Evolutionary conservation across 2,113 vertebrate genomes (phyloP).

Genomic region (Narcine bancroftii): DNA sequence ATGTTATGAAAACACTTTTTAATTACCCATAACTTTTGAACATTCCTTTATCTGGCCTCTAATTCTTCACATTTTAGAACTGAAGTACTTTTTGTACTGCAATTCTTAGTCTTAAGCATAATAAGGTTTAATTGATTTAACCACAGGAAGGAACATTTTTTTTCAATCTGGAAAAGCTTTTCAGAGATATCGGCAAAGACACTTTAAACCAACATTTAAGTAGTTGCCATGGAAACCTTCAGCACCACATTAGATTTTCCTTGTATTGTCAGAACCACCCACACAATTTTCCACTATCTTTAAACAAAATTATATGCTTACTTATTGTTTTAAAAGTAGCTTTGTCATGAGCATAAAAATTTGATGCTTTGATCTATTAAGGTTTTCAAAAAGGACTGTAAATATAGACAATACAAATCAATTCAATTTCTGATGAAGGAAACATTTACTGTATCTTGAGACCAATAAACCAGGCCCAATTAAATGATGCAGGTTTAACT

Average conservation of each 20-base stretch:
- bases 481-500: background rate
- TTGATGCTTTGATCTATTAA: background rate
- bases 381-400: background rate
- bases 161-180: background rate
- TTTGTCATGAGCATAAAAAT: background rate
- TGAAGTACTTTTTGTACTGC: background rate
- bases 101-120: background rate
- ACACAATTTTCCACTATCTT: slow-evolving; percentile 11
- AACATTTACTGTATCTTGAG: background rate
- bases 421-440: background rate
- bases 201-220: background rate
- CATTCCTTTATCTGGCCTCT: background rate
- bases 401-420: background rate
- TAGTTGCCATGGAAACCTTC: slow-evolving; percentile 28
- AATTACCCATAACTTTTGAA: no score
- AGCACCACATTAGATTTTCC: background rate
- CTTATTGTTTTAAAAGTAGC: background rate
- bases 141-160: background rate
- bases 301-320: background rate
- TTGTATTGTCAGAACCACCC: background rate
- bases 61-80: background rate
- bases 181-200: background rate
- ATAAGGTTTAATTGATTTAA: slow-evolving; percentile 24
- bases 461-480: background rate
- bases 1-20: background rate